These are phyloP conservation scores for Oxyteleia sp. DNA, from an alignment of 2,888 invertebrate genomes.

Conservation along the genomic window DNA sequence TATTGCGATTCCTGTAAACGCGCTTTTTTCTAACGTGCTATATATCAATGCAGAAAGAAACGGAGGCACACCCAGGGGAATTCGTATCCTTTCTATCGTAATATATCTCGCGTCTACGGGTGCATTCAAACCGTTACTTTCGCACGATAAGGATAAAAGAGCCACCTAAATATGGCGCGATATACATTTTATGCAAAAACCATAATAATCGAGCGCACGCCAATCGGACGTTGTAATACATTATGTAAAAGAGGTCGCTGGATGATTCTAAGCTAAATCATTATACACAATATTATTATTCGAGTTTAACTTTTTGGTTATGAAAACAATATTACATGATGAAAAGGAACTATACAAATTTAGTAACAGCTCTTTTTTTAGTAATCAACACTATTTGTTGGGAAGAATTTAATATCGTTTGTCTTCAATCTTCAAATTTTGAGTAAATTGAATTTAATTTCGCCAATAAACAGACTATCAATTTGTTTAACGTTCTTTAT, in stretches of 20 bases:
- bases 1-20: slow-evolving; percentile 68
- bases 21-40: slow-evolving; percentile 59
- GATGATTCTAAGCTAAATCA: too few relatives aligned
- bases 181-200: slow-evolving; percentile 47
- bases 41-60: slow-evolving; percentile 66
- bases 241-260: slow-evolving; percentile 1
- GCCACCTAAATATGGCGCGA: slow-evolving; percentile 47
- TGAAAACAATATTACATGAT: too few relatives aligned
- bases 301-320: too few relatives aligned
- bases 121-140: slow-evolving; percentile 64
- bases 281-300: too few relatives aligned
- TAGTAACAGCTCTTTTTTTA: too few relatives aligned
- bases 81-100: slow-evolving; percentile 66
- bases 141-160: slow-evolving; percentile 58
- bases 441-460: too few relatives aligned
- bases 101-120: slow-evolving; percentile 56
- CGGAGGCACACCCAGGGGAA: slow-evolving; percentile 68
- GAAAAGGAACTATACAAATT: too few relatives aligned
- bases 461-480: too few relatives aligned
- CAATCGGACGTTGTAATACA: neutral
- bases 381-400: too few relatives aligned
- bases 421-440: too few relatives aligned
- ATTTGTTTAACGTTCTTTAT: too few relatives aligned
- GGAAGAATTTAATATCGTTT: too few relatives aligned
- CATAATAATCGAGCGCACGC: slow-evolving; percentile 21